Base-by-base conservation (phyloP, 92 coral and sea anemone species). In the Phenganax stokvisi region DNA sequence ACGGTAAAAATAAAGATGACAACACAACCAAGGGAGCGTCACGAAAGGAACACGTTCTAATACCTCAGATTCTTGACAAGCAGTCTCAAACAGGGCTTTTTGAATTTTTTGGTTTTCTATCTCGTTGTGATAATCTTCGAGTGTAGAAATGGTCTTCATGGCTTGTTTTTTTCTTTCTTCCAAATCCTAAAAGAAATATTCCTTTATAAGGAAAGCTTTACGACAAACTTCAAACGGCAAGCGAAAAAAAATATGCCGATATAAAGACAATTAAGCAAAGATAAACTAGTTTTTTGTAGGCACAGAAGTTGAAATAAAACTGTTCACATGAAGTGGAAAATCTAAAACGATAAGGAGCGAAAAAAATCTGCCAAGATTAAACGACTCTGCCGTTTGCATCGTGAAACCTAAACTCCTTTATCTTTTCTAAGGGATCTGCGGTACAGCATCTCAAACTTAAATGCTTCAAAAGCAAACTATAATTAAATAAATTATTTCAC, bases 71-170 rank as follows among this genome's bases (percentile, higher is more conserved):
- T 57, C 81, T 9, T 31, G 29, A 54, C 70, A 76, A 31, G 66
- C 81, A 8, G 54, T 25, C 47, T 76, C 56, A 29, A 56, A 57
- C 7, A 62, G 65, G 15, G 81, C 81, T 27, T 29, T 59, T 59
- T 76, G 69, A 4, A 76, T 29, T 29, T 56, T 58, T 76, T 76
- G 69, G 54, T 60, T 76, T 52, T 76, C 81, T 54, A 76, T 76
- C 60, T 76, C 81, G 60, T 60, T 60, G 70, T 76, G 64, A 54
- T 76, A 76, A 64, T 76, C 81, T 76, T 76, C 57, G n/a, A 76
- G 81, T 64, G 58, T 68, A 47, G 29, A 57, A 57, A 76, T 76
- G 15, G 81, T 76, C 57, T 70, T 76, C 69, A 76, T 76, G 11
- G 57, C 54, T 52, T 76, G 81, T 44, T 57, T 59, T 56, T 76